Base-by-base conservation (phyloP, 1,140 invertebrate species). In the Aphaenogaster ashmeadi region DNA sequence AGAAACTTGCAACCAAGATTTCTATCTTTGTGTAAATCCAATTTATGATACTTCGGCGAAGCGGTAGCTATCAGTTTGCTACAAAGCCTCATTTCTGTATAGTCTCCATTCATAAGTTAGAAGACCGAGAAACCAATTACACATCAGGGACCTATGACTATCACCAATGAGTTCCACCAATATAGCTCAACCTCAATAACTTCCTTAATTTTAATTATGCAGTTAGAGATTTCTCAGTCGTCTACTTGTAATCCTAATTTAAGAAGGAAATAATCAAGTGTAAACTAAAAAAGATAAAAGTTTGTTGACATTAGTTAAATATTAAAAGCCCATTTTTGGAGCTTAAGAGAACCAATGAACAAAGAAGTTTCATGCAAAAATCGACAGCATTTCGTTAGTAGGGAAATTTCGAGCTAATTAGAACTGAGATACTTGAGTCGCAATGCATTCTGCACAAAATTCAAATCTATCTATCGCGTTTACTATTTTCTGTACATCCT, bases 1-100 rank as follows among this genome's bases (percentile, higher is more conserved):
- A 52, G 47, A 38, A 52, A 50, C 58, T 79, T 36, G 60, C 33
- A 3, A 36, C 64, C 33, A 38, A 33, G 44, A 52, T 80, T 80
- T 80, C 78, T 50, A 80, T n/a, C 36, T 54, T 67, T 21, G 62
- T 54, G 47, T 69, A 69, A 78, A 81, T 54, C 78, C 50, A 81
- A 81, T 81, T 69, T 50, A 81, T n/a, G 21, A 69, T 78, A 44
- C 74, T 15, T 69, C 38, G 60, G 27, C 8, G 7, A 67, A 54
- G 47, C 36, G 8, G 47, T 81, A 21, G 27, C 36, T 79, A 44
- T 79, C 47, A 66, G 41, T 38, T 66, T 15, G 47, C 33, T 69
- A 54, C 64, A 52, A 69, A 69, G n/a, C 54, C 44, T 66, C 47
- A 41, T 69, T 41, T 33, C 36, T 8, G 36, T 69, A 36, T 56